Base-by-base conservation (phyloP, 2,888 invertebrate species). In the Phytoseiulus persimilis region DNA sequence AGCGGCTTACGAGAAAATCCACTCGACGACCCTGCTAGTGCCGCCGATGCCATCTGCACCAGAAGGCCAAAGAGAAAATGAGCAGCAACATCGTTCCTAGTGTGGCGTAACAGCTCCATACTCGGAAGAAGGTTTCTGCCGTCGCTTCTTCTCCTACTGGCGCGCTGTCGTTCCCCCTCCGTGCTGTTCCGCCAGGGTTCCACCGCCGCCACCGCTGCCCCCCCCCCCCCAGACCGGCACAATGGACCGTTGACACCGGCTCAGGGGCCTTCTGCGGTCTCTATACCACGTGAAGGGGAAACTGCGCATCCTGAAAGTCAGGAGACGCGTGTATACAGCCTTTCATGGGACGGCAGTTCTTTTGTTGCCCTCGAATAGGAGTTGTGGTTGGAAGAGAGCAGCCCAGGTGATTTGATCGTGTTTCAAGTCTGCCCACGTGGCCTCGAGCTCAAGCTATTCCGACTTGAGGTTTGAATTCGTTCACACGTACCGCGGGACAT, bases 1-100 rank as follows among this genome's bases (percentile, higher is more conserved):
- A 65, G 65, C 65, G 65, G 65, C 65, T 65, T 65, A 65, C 65
- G 65, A 65, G 65, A 65, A 65, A 65, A 65, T 65, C 65, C 65
- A 65, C 65, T 65, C 65, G 65, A 65, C 65, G 65, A 65, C 65
- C 65, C 65, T 65, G 65, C 65, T 65, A 14, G 23, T 23, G 65
- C 65, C 65, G 65, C 65, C 65, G 65, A 65, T 65, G 65, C 65
- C 65, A 65, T 65, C 65, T 65, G 65, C 65, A 65, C 65, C 65
- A 65, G 65, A 65, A 65, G 65, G 65, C 65, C 65, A 65, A 65
- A 65, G 65, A 28, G 65, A 65, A 65, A 65, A 65, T 65, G 65
- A 65, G 65, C 65, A 65, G 65, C 65, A 65, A 65, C 65, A 65
- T 65, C 65, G 65, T 65, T 65, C 65, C 65, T 23, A 65, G 65